These are phyloP conservation scores for Polia nebulosa DNA, from an alignment of 2,888 invertebrate species.

Conservation along the genomic window DNA sequence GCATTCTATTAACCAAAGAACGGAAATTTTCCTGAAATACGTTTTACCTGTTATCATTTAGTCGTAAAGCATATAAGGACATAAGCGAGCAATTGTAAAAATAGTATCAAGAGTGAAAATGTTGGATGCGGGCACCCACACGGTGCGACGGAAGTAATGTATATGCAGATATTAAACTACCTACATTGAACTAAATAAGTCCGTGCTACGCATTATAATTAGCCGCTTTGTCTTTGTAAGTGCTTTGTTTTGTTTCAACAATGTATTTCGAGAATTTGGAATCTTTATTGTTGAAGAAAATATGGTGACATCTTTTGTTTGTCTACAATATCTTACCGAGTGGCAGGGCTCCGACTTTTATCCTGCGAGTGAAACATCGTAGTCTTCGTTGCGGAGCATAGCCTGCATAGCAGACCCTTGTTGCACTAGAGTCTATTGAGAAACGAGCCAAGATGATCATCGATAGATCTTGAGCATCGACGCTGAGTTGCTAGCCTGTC, in stretches of 20 bases:
- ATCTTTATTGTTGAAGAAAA: constrained; percentile 25
- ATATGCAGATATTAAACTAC: constrained; percentile 78
- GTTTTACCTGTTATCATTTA: constrained; percentile 38
- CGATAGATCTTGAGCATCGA: no score
- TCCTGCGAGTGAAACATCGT: background rate
- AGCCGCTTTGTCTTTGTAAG: constrained; percentile 53
- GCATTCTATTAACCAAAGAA: no score
- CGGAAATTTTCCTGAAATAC: constrained; percentile 27
- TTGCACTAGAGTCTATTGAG: no score
- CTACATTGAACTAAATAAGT: constrained; percentile 79
- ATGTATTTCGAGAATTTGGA: constrained; percentile 45
- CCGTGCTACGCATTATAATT: constrained; percentile 79
- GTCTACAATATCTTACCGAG: background rate
- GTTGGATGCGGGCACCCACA: constrained; percentile 87
- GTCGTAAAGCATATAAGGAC: constrained; percentile 50
- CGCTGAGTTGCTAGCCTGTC: no score
- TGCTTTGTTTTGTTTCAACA: constrained; percentile 53
- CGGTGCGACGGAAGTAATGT: constrained; percentile 83
- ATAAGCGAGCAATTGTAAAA: constrained; percentile 67
- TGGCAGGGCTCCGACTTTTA: background rate
- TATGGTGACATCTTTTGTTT: background rate
- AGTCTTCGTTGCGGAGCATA: background rate
- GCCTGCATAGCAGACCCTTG: background rate
- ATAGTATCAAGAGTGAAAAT: constrained; percentile 78
- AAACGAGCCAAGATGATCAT: no score